phyloP scores from a whole-genome alignment of 2,888 invertebrate genomes.

The Sarcophaga rosellei region DNA sequence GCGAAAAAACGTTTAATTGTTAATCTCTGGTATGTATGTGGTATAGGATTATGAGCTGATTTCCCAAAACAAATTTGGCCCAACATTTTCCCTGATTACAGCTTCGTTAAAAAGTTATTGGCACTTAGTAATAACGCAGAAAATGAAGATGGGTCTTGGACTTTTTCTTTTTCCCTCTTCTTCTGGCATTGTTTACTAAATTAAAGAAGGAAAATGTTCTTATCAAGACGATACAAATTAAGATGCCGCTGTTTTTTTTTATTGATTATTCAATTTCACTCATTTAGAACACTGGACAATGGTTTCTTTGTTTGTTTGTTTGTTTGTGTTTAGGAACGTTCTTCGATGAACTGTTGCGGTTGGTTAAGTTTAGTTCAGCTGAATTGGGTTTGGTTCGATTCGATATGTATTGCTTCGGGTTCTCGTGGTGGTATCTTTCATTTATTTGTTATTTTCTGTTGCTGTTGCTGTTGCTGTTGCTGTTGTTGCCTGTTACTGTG shows the following conservation, averaged over 20 bases:
- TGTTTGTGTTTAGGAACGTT: neutral
- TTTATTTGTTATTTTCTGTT: neutral
- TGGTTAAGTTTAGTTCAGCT: neutral
- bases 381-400: neutral
- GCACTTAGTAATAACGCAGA: too few species aligned
- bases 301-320: neutral
- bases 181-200: neutral
- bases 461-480: neutral
- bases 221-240: neutral
- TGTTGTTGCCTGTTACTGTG: conserved; percentile 37
- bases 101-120: too few species aligned
- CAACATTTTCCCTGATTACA: too few species aligned
- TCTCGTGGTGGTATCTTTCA: conserved; percentile 37
- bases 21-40: too few species aligned
- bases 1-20: too few species aligned
- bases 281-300: conserved; percentile 10
- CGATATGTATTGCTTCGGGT: neutral
- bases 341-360: neutral
- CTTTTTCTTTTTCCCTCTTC: too few species aligned
- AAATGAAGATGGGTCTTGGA: too few species aligned
- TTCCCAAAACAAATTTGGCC: too few species aligned
- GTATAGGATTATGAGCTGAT: too few species aligned
- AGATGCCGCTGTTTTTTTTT: too few species aligned
- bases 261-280: neutral
- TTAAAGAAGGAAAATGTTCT: neutral